These are phyloP conservation scores for Netelia fuscicornis DNA, from an alignment of 2,888 invertebrate genomes.

Conservation along the genomic window DNA sequence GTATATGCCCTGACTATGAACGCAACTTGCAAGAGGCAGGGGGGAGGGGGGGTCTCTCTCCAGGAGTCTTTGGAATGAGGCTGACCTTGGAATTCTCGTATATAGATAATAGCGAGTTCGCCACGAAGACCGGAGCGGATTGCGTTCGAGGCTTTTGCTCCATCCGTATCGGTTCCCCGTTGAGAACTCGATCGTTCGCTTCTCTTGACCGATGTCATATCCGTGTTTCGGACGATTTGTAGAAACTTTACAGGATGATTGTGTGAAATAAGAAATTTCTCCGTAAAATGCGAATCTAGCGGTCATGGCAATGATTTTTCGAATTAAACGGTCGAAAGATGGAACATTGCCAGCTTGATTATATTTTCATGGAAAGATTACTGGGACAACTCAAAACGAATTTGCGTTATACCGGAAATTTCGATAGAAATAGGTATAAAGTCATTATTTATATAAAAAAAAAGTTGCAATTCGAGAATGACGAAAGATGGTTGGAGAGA, in stretches of 20 bases:
- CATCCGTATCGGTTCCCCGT: constrained; percentile 23
- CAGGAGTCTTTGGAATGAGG: constrained; percentile 77
- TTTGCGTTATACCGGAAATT: neutral
- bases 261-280: neutral
- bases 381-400: too few species aligned
- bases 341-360: too few species aligned
- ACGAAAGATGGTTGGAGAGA: neutral
- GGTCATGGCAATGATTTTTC: neutral
- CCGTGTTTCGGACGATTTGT: constrained; percentile 47
- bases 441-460: neutral
- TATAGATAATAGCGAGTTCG: constrained; percentile 76
- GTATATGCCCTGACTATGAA: constrained; percentile 56
- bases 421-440: neutral
- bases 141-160: constrained; percentile 49
- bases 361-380: too few species aligned
- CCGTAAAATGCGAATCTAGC: too few species aligned
- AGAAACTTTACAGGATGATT: neutral
- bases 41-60: constrained; percentile 10
- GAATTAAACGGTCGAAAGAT: neutral
- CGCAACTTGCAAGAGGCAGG: constrained; percentile 2
- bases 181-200: constrained; percentile 27
- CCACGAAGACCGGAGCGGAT: constrained; percentile 56
- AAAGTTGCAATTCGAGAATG: neutral
- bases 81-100: constrained; percentile 81
- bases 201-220: constrained; percentile 57